Conservation (phyloP, 2,113 vertebrate species). For the Garra rufa region DNA sequence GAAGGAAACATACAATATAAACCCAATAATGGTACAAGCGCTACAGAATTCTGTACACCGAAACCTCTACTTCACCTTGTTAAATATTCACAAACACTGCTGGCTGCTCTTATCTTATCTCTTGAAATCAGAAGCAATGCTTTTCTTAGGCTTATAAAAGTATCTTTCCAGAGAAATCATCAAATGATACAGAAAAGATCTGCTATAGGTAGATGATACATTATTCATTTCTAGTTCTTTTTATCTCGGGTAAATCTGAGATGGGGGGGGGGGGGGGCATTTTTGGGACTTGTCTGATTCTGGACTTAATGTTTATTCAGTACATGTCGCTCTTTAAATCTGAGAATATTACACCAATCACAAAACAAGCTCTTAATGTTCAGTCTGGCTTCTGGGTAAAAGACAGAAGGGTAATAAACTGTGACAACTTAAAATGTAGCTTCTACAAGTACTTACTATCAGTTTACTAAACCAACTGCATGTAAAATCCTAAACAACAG, state of each 20-base stretch:
- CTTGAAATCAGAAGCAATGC: not conserved
- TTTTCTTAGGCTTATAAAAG: conserved; percentile 5
- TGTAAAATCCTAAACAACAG: not conserved
- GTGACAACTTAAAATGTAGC: not conserved
- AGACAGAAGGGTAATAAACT: not conserved
- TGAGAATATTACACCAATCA: not conserved
- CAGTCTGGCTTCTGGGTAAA: not conserved
- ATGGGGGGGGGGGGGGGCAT: too few species aligned
- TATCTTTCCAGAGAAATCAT: not conserved
- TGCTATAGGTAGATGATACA: not conserved
- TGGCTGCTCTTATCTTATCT: conserved; percentile 2
- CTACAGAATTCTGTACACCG: not conserved
- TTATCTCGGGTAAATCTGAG: not conserved
- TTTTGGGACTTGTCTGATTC: not conserved
- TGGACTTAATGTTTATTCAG: not conserved
- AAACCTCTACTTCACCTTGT: conserved; percentile 22
- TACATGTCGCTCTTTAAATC: not conserved
- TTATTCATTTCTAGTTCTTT: not conserved
- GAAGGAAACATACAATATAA: not conserved
- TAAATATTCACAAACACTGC: not conserved
- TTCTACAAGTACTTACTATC: not conserved
- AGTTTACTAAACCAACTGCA: not conserved
- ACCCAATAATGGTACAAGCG: not conserved
- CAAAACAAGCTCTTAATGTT: not conserved
- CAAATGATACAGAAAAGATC: not conserved